These are phyloP conservation scores for Eupithecia vulgata DNA, from an alignment of 2,888 invertebrate genomes.

Conservation along the genomic window DNA sequence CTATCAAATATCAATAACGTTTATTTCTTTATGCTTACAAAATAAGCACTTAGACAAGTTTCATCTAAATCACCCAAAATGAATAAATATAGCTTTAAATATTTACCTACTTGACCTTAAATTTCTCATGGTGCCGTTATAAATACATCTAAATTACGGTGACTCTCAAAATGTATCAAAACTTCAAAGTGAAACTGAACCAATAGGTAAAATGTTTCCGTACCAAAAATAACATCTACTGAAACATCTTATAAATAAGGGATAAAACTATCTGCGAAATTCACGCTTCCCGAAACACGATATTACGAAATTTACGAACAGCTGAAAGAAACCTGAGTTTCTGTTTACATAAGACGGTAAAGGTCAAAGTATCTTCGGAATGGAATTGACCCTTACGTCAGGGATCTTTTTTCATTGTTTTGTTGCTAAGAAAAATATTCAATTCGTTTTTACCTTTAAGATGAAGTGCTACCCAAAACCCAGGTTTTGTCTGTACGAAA, in stretches of 20 bases:
- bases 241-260: not conserved
- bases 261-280: not conserved
- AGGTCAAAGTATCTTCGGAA: not conserved
- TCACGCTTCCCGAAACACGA: conserved; percentile 7
- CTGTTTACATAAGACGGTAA: conserved; percentile 4
- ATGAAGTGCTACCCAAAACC: too few relatives aligned
- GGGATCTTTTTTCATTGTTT: conserved; percentile 10
- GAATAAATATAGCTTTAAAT: too few relatives aligned
- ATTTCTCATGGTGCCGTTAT: too few relatives aligned
- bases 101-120: too few relatives aligned
- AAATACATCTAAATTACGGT: too few relatives aligned
- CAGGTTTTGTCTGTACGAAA: too few relatives aligned
- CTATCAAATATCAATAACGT: too few relatives aligned
- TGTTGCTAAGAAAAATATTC: not conserved
- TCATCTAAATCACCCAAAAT: too few relatives aligned
- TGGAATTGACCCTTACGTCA: conserved; percentile 6
- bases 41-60: too few relatives aligned
- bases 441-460: conserved; percentile 2
- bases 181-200: not conserved
- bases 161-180: too few relatives aligned
- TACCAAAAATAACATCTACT: not conserved
- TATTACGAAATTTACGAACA: not conserved
- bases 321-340: not conserved
- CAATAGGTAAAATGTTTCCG: not conserved
- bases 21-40: too few relatives aligned